Evolutionary conservation across 2,888 invertebrate species (phyloP).

Genomic region (Phalera bucephala): DNA sequence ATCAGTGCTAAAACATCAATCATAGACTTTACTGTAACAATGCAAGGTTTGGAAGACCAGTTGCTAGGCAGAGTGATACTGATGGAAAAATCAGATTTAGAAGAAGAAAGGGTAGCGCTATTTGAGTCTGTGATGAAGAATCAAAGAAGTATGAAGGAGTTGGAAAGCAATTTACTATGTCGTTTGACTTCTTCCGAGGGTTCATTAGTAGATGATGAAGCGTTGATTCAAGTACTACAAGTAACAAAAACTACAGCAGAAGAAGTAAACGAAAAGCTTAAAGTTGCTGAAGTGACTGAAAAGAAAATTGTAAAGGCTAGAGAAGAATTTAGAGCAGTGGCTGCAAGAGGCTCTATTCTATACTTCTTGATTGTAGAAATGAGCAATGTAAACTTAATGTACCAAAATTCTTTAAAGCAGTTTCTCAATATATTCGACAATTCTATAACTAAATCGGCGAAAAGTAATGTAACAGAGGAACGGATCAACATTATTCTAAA

Average conservation of each 20-base stretch:
- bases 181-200: constrained; percentile 97
- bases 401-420: constrained; percentile 97
- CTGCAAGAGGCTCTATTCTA: constrained; percentile 95
- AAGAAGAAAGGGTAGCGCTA: constrained; percentile 95
- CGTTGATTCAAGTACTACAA: constrained; percentile 93
- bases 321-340: constrained; percentile 97
- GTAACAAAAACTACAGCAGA: constrained; percentile 95
- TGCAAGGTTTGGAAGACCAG: constrained; percentile 98
- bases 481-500: constrained; percentile 94
- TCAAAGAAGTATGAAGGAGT: constrained; percentile 97
- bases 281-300: constrained; percentile 96
- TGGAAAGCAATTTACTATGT: constrained; percentile 95
- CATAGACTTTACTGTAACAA: constrained; percentile 98
- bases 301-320: constrained; percentile 96
- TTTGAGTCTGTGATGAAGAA: constrained; percentile 98
- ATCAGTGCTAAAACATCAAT: constrained; percentile 98
- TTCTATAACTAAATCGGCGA: constrained; percentile 95
- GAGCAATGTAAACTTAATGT: constrained; percentile 98
- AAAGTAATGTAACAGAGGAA: constrained; percentile 92
- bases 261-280: constrained; percentile 96
- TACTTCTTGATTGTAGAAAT: constrained; percentile 98
- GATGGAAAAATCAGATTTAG: constrained; percentile 98
- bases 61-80: constrained; percentile 95
- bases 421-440: constrained; percentile 96
- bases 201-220: constrained; percentile 97